Evolutionary conservation across 2,113 vertebrate species (phyloP).

Genomic region (Ovibos moschatus): DNA sequence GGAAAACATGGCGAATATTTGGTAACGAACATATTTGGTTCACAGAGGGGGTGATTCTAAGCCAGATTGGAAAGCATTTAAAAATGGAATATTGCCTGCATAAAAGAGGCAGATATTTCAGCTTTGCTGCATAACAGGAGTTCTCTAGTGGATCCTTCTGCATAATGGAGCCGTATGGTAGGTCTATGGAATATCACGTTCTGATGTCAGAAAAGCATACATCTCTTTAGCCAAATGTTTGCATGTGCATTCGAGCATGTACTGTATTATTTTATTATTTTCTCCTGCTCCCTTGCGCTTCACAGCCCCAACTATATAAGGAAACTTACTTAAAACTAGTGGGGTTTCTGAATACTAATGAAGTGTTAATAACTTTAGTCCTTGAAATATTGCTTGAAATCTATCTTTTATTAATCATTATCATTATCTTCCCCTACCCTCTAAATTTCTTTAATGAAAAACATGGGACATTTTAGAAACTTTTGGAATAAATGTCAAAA

Average conservation of each 20-base stretch:
- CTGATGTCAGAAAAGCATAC: slow-evolving; percentile 43
- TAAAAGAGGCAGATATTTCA: slow-evolving; percentile 72
- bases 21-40: slow-evolving; percentile 74
- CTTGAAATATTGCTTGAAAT: slow-evolving; percentile 22
- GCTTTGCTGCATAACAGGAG: slow-evolving; percentile 57
- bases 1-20: slow-evolving; percentile 68
- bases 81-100: slow-evolving; percentile 74
- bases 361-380: background rate
- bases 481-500: background rate
- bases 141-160: slow-evolving; percentile 74
- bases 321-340: slow-evolving; percentile 25
- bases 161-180: slow-evolving; percentile 69
- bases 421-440: background rate
- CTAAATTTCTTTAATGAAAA: background rate
- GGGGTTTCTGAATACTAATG: background rate
- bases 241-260: background rate
- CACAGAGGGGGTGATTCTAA: slow-evolving; percentile 74
- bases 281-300: background rate
- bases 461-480: background rate
- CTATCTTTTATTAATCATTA: background rate
- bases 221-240: slow-evolving; percentile 52
- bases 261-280: slow-evolving; percentile 49
- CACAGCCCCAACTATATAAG: background rate
- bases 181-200: slow-evolving; percentile 53
- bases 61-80: slow-evolving; percentile 75